phyloP scores from a whole-genome alignment of 2,113 vertebrate species.

The Aplodontia rufa region DNA sequence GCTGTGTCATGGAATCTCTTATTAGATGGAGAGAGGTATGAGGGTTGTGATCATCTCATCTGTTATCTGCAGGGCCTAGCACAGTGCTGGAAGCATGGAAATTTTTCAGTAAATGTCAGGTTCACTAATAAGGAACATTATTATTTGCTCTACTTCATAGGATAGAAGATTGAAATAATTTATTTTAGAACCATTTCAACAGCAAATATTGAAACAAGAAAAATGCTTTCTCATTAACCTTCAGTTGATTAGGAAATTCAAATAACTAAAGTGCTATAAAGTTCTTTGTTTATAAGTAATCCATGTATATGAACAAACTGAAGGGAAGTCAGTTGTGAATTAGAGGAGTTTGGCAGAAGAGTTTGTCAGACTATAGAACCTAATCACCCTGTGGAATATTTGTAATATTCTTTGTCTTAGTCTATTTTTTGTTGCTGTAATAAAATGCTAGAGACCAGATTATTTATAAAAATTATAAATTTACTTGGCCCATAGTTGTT shows the following conservation, averaged over 20 bases:
- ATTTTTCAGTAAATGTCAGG: background rate
- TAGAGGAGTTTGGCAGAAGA: background rate
- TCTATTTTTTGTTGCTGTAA: background rate
- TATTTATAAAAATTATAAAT: background rate
- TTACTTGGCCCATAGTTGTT: background rate
- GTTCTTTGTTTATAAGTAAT: background rate
- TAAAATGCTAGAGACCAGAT: background rate
- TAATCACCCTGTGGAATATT: background rate
- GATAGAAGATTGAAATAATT: conserved; percentile 29
- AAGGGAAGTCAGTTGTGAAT: background rate
- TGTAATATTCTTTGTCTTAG: background rate
- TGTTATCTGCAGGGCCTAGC: background rate
- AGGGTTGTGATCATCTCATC: background rate
- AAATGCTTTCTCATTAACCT: conserved; percentile 44
- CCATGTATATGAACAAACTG: background rate
- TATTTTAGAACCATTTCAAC: conserved; percentile 29
- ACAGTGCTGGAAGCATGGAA: background rate
- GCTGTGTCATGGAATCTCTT: background rate
- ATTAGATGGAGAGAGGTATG: background rate
- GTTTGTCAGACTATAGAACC: background rate
- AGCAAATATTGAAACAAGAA: conserved; percentile 40
- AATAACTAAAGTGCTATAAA: background rate
- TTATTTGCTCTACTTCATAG: background rate
- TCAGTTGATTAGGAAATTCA: conserved; percentile 24
- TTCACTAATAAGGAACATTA: conserved; percentile 14